Evolutionary conservation across 1,140 invertebrate genomes (phyloP), one percentile per base, ranked within the genome.

Genomic region (Akabosia matsudoensis): DNA sequence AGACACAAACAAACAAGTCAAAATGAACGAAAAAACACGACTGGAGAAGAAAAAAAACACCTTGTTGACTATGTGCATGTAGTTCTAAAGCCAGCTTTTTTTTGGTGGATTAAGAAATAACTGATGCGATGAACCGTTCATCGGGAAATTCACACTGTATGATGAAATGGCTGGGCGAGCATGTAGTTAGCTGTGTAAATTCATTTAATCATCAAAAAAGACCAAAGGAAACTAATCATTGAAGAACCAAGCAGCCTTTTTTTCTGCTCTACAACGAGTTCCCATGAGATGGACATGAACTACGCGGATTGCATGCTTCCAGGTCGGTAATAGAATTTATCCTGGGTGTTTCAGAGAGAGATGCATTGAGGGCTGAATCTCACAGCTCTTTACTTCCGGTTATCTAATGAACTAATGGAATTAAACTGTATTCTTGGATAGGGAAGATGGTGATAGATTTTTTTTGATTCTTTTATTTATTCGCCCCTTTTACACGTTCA

Each of bases 321-420:
- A n/a, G n/a, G n/a, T n/a, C n/a, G n/a, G n/a, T n/a, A n/a, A n/a
- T n/a, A n/a, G n/a, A n/a, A n/a, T n/a, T n/a, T n/a, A n/a, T n/a
- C n/a, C n/a, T n/a, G n/a, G n/a, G n/a, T n/a, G n/a, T n/a, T n/a
- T n/a, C n/a, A n/a, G n/a, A n/a, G n/a, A n/a, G n/a, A n/a, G n/a
- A n/a, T n/a, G n/a, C n/a, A n/a, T n/a, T n/a, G n/a, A n/a, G n/a
- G n/a, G n/a, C n/a, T n/a, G n/a, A 10, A 56, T 13, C 13, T 56
- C 54, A 4, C 54, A 56, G 54, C 54, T 56, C 61, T 31, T 67
- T 67, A 79, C 78, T 81, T 81, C 80, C 80, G 80, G 78, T 81
- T 81, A 81, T 79, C 80, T 81, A 81, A 81, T 81, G 78, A 79
- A 81, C 76, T 81, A 81, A 79, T 81, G 80, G 75, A 78, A 81